phyloP scores from a whole-genome alignment of 1,140 invertebrate genomes.

The Asbolus verrucosus region DNA sequence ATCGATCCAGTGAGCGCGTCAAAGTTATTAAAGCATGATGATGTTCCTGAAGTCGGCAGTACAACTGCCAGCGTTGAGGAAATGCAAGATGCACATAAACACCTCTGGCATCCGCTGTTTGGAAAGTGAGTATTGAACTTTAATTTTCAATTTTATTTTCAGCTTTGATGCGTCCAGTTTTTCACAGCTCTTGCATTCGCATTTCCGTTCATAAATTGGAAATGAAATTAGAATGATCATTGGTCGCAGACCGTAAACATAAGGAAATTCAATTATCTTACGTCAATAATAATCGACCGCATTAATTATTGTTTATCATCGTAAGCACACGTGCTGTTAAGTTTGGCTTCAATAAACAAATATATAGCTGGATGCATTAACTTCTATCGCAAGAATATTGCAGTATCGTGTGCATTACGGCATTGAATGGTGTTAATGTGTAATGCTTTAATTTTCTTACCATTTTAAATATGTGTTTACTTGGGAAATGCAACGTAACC shows the following conservation, averaged over 20 bases:
- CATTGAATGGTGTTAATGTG: not conserved
- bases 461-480: constrained; percentile 10
- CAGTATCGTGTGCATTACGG: not conserved
- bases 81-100: constrained; percentile 68
- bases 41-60: constrained; percentile 70
- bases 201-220: too few species aligned
- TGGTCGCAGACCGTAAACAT: not conserved
- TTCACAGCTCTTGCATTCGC: too few species aligned
- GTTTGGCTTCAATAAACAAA: too few species aligned
- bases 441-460: not conserved
- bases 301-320: constrained; percentile 6
- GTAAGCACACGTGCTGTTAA: not conserved
- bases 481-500: constrained; percentile 28
- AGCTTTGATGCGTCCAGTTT: not conserved
- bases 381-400: constrained; percentile 3
- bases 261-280: not conserved
- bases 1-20: too few species aligned
- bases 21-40: constrained; percentile 65
- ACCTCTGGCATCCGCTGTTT: constrained; percentile 78
- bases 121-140: constrained; percentile 74
- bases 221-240: too few species aligned
- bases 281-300: constrained; percentile 12
- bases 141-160: not conserved
- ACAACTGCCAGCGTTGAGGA: constrained; percentile 67
- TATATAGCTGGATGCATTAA: not conserved